Base-by-base conservation (phyloP, 2,113 vertebrate species). In the Dipodomys merriami region DNA sequence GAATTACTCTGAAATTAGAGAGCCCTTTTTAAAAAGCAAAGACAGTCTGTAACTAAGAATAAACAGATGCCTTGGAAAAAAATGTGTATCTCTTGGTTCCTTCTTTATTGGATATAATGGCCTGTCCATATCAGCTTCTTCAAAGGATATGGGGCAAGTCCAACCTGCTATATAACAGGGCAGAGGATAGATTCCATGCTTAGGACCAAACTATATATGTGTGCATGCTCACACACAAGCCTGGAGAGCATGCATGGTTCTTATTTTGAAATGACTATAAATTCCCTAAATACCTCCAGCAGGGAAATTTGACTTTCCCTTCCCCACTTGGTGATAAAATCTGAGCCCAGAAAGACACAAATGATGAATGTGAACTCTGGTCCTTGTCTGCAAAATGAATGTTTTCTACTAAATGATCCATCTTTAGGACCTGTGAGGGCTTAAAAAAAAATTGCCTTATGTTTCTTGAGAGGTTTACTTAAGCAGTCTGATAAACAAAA, bases 211-310 rank as follows among this genome's bases (percentile, higher is more conserved):
- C 25, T 82, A n/a, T 69, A 25, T 35, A 35, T 35, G 49, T 3
- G 30, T 3, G 30, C 15, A 30, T 39, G 76, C 53, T 57, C 15
- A 16, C 53, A 57, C 15, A 13, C 53, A 57, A 15, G 53, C 53
- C 15, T 57, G 53, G 53, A 57, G 23, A 22, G 11, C 53, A 33
- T 6, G 1, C n/a, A 7, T 19, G 29, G 33, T 44, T 79, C 60
- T 86, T 87, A 92, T 89, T 94, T 84, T 88, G 95, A 94, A 94
- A 87, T 23, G 69, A 77, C 77, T 62, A 49, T 69, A 78, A 64
- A 91, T 77, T 78, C 86, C 71, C 57, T 29, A 71, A 91, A 88
- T 83, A 69, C 35, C 39, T 88, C 44, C n/a, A 20, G 44, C 64
- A 83, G 90, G 20, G 83, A 86, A 93, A 39, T 86, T 44, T 68